phyloP scores from a whole-genome alignment of 2,113 vertebrate species.

The Neoarius graeffei region DNA sequence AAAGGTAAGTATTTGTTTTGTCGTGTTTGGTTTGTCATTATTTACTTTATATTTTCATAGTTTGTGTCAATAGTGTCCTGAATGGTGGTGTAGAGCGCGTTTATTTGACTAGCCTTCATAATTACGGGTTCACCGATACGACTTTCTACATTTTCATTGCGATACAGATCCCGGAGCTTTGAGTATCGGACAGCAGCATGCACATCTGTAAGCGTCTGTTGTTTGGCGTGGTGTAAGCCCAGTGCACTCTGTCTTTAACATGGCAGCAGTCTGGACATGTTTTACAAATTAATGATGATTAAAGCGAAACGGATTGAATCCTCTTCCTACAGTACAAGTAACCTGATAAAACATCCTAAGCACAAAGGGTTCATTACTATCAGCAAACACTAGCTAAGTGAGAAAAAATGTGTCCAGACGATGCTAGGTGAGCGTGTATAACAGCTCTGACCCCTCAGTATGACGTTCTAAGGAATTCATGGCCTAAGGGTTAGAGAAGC shows the following conservation, averaged over 20 bases:
- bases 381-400: neutral
- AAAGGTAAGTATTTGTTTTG: conserved; percentile 31
- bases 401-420: too few species aligned
- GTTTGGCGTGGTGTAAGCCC: neutral
- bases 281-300: neutral
- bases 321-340: neutral
- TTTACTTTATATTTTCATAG: too few species aligned
- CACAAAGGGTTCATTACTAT: neutral
- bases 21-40: neutral
- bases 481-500: too few species aligned
- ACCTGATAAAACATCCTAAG: neutral
- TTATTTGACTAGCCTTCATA: neutral
- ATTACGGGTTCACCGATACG: neutral
- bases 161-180: neutral
- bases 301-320: neutral
- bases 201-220: neutral
- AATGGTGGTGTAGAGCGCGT: neutral
- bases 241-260: neutral
- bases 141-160: neutral
- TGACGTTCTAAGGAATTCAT: neutral
- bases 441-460: neutral
- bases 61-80: neutral
- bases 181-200: too few species aligned
- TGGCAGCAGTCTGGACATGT: neutral
- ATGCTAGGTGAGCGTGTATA: neutral